Evolutionary conservation across 2,113 vertebrate species (phyloP), one percentile per base, ranked within the genome.

Genomic region (Anthoscopus minutus): DNA sequence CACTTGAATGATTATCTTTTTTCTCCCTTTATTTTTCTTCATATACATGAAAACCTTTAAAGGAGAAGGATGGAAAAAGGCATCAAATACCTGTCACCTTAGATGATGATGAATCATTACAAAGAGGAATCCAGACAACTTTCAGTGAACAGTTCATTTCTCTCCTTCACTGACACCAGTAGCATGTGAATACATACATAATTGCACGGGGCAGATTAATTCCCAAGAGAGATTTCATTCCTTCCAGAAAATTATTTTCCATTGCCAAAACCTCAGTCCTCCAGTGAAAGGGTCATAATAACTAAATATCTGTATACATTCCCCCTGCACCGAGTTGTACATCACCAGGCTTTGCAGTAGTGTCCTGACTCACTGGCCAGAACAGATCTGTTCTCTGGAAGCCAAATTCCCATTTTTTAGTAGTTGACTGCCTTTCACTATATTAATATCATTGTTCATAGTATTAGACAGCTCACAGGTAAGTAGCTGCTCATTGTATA

Each of bases 1-100:
- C 81, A 77, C 60, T 96, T 93, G 64, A 97, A 96, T 97, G 53
- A 83, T 85, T 70, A 57, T 54, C 10, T 38, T 35, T 16, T 11
- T 47, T 19, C 10, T 70, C 28, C 11, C 8, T 47, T 77, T 76
- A 61, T 38, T 85, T 72, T 78, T 62, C 30, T 48, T 81, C 79
- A 67, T 79, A 80, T 66, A 57, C 73, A 81, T 87, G 51, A 96
- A 91, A 83, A 86, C 11, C 24, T 89, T 96, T 67, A 81, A 51
- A 71, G 38, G 7, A 61, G 20, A 89, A 24, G 17, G 14, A 61
- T 77, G 80, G 73, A 86, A 77, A 85, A 94, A 86, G 30, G 6
- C n/a, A 64, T 22, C 40, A 74, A 60, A 54, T 72, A 56, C 40
- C 28, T 40, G 27, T 88, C 85, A 90, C 33, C 23, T 58, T 48